Percentiles rank a stretch among this genome's conserved stretches.
phyloP scores from a whole-genome alignment of 2,113 vertebrate species.

The Sarotherodon lohbergeri region DNA sequence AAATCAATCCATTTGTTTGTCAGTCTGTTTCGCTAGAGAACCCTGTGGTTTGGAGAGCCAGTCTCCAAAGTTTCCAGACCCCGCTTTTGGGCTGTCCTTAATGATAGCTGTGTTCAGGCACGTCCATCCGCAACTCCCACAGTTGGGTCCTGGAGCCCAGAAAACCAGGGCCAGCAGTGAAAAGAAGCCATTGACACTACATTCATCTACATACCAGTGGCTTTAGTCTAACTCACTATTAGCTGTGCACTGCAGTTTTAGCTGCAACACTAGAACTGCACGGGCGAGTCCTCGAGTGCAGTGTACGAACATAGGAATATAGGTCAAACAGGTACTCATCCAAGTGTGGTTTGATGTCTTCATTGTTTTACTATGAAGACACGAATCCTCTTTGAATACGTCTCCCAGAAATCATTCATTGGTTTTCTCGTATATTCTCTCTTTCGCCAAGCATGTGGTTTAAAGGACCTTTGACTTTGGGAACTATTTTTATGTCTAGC shows the following conservation, averaged over 20 bases:
- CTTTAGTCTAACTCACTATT: constrained; percentile 64
- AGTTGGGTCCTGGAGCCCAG: constrained; percentile 26
- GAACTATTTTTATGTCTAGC: not conserved
- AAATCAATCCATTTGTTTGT: not conserved
- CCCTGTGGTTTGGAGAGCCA: constrained; percentile 28
- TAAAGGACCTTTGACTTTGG: not conserved
- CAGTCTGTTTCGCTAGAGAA: constrained; percentile 14
- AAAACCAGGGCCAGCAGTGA: constrained; percentile 5
- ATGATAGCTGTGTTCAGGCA: constrained; percentile 55
- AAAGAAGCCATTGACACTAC: constrained; percentile 36
- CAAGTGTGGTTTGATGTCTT: not conserved
- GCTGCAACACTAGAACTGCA: not conserved
- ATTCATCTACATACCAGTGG: constrained; percentile 60
- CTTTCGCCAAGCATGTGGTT: not conserved
- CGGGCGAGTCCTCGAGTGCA: not conserved
- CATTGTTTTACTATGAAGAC: not conserved
- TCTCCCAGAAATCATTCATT: not conserved
- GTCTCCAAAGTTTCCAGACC: constrained; percentile 49
- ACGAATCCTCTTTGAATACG: not conserved
- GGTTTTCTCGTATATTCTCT: not conserved
- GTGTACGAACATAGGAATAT: not conserved
- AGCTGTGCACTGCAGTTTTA: constrained; percentile 20
- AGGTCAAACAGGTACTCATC: constrained; percentile 9
- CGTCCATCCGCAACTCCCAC: constrained; percentile 41
- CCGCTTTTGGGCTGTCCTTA: constrained; percentile 33